Conservation (phyloP, 2,113 vertebrate genomes). For the Naja naja region DNA sequence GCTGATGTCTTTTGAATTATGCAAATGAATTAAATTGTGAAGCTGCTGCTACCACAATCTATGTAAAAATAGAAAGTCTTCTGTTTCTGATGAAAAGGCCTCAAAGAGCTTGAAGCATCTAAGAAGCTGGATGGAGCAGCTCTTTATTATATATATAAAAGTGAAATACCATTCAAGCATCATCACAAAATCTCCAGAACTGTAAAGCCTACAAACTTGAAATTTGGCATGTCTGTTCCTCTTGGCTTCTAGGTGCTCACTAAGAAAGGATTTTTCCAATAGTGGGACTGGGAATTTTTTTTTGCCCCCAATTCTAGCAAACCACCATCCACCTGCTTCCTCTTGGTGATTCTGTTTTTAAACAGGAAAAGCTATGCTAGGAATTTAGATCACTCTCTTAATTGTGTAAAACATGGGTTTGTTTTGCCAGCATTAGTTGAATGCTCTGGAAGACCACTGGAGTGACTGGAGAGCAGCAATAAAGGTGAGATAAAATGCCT, state of each 20-base stretch:
- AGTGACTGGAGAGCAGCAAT: not conserved
- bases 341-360: not conserved
- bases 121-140: not conserved
- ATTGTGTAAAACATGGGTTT: not conserved
- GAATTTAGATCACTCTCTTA: not conserved
- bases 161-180: too few relatives aligned
- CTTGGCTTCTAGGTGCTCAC: too few relatives aligned
- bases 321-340: not conserved
- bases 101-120: not conserved
- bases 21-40: not conserved
- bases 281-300: not conserved
- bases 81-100: not conserved
- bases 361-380: not conserved
- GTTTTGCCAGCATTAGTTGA: not conserved
- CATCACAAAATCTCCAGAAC: too few relatives aligned
- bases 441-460: not conserved
- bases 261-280: not conserved
- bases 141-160: not conserved
- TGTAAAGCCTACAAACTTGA: too few relatives aligned
- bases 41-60: not conserved
- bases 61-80: not conserved
- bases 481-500: not conserved
- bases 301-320: not conserved
- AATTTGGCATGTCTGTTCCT: too few relatives aligned
- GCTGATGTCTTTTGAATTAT: not conserved